Conservation (phyloP, 2,113 vertebrate genomes). For the Zingel zingel region DNA sequence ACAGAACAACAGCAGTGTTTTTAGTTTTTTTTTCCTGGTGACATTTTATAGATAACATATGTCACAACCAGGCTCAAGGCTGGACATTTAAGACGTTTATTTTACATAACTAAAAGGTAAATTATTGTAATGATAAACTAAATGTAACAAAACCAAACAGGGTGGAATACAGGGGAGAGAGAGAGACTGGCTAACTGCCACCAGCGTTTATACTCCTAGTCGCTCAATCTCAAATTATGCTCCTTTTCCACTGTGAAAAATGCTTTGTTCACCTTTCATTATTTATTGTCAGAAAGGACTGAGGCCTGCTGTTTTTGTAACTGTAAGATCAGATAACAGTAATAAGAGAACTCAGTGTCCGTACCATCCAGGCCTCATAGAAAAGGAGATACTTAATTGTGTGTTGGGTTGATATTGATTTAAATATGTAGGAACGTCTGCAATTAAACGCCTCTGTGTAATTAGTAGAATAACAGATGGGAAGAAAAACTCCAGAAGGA, state of each 20-base stretch:
- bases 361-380: not conserved
- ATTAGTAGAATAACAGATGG: not conserved
- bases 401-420: not conserved
- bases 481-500: not conserved
- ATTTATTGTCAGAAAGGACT: not conserved
- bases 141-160: too few species aligned
- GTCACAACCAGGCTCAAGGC: too few species aligned
- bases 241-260: not conserved
- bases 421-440: rapidly evolving
- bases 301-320: not conserved
- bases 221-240: not conserved
- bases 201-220: too few species aligned
- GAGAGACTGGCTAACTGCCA: too few species aligned
- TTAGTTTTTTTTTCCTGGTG: not conserved
- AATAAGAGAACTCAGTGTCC: not conserved
- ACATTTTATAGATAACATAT: too few species aligned
- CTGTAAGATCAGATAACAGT: not conserved
- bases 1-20: not conserved
- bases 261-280: not conserved
- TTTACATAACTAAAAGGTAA: too few species aligned
- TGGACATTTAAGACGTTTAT: too few species aligned
- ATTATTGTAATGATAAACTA: too few species aligned
- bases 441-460: not conserved
- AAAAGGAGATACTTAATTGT: not conserved
- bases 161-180: too few species aligned